phyloP scores from a whole-genome alignment of 2,113 vertebrate species.

The Dolichotis patagonum region DNA sequence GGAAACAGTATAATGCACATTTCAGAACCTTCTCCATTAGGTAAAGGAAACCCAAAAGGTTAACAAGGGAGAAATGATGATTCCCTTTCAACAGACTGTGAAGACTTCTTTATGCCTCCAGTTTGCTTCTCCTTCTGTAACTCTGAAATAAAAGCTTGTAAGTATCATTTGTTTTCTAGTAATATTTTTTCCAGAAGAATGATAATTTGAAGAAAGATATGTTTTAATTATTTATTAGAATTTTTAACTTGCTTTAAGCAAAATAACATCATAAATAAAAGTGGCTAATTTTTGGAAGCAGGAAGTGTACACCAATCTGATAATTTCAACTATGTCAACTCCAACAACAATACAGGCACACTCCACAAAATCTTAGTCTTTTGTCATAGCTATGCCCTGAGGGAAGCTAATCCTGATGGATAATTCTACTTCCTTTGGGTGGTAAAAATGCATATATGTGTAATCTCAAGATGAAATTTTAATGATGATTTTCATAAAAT shows the following conservation, averaged over 20 bases:
- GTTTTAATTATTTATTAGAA: constrained; percentile 73
- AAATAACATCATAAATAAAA: constrained; percentile 48
- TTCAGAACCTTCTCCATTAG: neutral
- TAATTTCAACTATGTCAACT: neutral
- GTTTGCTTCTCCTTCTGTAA: neutral
- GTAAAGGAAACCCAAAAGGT: neutral
- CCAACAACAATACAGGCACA: neutral
- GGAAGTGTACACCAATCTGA: neutral
- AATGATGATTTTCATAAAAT: constrained; percentile 8
- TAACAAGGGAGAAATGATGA: neutral
- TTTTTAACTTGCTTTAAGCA: constrained; percentile 52
- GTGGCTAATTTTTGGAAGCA: constrained; percentile 49
- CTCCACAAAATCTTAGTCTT: neutral
- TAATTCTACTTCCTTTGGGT: neutral
- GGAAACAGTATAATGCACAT: neutral
- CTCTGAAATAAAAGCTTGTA: neutral
- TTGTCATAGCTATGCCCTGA: neutral
- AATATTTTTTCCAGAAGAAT: neutral
- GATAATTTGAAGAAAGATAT: constrained; percentile 28
- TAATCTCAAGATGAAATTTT: neutral
- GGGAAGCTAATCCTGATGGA: neutral
- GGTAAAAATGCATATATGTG: neutral
- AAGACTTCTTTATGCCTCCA: neutral
- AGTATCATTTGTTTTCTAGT: neutral
- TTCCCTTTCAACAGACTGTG: neutral